phyloP scores from a whole-genome alignment of 2,113 vertebrate genomes.

The Mionectes macconnelli region DNA sequence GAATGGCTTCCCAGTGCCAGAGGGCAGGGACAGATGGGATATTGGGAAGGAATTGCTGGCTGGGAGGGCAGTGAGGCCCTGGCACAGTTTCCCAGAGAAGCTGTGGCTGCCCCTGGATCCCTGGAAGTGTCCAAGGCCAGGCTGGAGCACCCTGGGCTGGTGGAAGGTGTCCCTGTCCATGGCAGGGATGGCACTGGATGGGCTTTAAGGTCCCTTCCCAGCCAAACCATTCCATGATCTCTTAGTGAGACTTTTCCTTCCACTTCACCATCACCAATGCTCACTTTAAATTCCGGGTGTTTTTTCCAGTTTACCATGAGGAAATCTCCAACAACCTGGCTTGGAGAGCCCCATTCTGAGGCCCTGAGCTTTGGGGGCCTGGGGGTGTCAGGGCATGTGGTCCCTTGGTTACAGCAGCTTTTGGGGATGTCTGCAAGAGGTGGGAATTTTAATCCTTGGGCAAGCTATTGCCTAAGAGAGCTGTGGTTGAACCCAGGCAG shows the following conservation, averaged over 20 bases:
- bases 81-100: background rate
- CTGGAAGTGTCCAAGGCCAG: background rate
- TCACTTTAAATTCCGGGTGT: fast-evolving
- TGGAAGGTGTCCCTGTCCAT: background rate
- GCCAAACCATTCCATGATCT: background rate
- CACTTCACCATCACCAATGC: background rate
- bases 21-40: background rate
- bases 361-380: background rate
- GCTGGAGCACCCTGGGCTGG: background rate
- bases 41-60: background rate
- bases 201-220: background rate
- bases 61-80: background rate
- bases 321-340: background rate
- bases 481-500: background rate
- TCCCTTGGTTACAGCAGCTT: background rate
- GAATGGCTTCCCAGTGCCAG: background rate
- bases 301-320: background rate
- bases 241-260: background rate
- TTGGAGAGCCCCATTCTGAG: background rate
- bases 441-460: background rate
- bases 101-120: background rate
- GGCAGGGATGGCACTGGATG: too few species aligned
- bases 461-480: background rate
- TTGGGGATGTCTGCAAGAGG: background rate
- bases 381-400: background rate